phyloP scores from a whole-genome alignment of 2,113 vertebrate species.

The Ammospiza nelsoni region DNA sequence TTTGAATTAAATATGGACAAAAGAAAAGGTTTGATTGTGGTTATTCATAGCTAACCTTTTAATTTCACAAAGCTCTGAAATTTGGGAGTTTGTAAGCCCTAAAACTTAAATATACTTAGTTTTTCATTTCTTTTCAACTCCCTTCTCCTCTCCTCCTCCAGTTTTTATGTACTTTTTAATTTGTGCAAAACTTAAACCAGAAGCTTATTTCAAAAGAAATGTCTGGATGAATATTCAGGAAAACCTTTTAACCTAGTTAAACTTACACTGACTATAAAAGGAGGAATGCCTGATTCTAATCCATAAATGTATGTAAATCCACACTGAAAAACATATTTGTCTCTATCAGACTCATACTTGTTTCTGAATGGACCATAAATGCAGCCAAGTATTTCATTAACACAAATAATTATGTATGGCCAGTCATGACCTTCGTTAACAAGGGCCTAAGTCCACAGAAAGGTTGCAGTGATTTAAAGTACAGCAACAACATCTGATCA shows the following conservation, averaged over 20 bases:
- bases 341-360: slow-evolving; percentile 50
- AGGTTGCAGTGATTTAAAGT: slow-evolving; percentile 8
- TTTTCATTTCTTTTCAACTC: slow-evolving; percentile 47
- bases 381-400: slow-evolving; percentile 62
- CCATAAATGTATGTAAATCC: slow-evolving; percentile 67
- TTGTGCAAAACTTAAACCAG: slow-evolving; percentile 39
- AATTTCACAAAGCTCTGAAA: slow-evolving; percentile 71
- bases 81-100: slow-evolving; percentile 54
- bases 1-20: slow-evolving; percentile 87
- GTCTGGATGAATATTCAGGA: slow-evolving; percentile 51
- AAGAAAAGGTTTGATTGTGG: slow-evolving; percentile 76
- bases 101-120: slow-evolving; percentile 64
- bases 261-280: slow-evolving; percentile 57
- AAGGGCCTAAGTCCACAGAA: not conserved
- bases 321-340: slow-evolving; percentile 71
- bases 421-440: slow-evolving; percentile 37
- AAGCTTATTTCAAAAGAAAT: slow-evolving; percentile 62
- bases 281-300: slow-evolving; percentile 64
- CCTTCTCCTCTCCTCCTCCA: slow-evolving; percentile 5
- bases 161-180: slow-evolving; percentile 51
- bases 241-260: slow-evolving; percentile 68
- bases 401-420: slow-evolving; percentile 61
- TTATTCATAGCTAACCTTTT: slow-evolving; percentile 80
- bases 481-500: not conserved
- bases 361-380: slow-evolving; percentile 55